These are phyloP conservation scores for Nyctibius grandis DNA, from an alignment of 2,797 vertebrate species.

Conservation along the genomic window DNA sequence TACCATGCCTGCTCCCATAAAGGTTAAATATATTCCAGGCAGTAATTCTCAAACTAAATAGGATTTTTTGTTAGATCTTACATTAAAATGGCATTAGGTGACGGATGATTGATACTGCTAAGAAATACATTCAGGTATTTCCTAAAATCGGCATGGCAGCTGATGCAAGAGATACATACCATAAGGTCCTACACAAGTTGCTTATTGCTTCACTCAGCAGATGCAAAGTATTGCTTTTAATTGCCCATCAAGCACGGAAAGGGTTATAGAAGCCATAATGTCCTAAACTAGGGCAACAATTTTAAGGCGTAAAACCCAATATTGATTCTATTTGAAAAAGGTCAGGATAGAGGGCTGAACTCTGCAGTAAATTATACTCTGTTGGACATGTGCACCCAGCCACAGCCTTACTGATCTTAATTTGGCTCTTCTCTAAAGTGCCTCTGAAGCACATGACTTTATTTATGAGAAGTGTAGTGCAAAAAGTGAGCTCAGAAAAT, in stretches of 20 bases:
- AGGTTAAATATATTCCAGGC: not conserved
- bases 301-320: not conserved
- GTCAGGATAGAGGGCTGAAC: not conserved
- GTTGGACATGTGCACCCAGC: not conserved
- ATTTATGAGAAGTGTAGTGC: not conserved
- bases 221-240: not conserved
- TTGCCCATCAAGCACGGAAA: not conserved
- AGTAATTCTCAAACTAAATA: not conserved
- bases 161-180: not conserved
- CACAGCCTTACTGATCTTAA: not conserved
- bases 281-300: not conserved
- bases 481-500: not conserved
- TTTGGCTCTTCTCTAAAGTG: not conserved
- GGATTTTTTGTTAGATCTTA: not conserved
- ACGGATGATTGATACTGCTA: not conserved
- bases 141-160: not conserved
- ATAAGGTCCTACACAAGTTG: not conserved
- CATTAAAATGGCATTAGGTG: not conserved
- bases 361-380: not conserved
- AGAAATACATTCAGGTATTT: not conserved
- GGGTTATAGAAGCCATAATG: not conserved
- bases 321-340: not conserved
- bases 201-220: not conserved
- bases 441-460: not conserved
- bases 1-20: not conserved